Evolutionary conservation across 2,888 invertebrate species (phyloP).

Genomic region (Halocaridina rubra): DNA sequence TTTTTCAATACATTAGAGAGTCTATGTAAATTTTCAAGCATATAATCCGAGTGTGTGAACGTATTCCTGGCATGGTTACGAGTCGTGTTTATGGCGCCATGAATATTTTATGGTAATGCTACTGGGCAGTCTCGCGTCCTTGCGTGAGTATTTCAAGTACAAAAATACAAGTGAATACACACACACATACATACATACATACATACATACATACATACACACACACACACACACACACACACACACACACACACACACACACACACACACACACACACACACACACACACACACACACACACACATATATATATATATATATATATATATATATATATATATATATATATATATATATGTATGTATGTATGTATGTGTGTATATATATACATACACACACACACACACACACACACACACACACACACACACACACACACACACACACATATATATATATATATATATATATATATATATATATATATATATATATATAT

Average conservation of each 20-base stretch:
- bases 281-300: not conserved
- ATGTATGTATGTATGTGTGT: not conserved
- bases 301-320: not conserved
- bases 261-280: not conserved
- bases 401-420: not conserved
- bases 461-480: conserved; percentile 6
- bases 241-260: not conserved
- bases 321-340: conserved; percentile 13
- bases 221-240: not conserved
- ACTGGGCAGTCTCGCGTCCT: too few species aligned
- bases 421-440: not conserved
- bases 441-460: conserved; percentile 2
- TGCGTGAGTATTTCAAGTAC: too few species aligned
- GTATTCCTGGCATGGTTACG: too few species aligned
- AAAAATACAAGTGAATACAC: not conserved
- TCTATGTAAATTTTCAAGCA: too few species aligned
- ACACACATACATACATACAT: not conserved
- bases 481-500: not conserved
- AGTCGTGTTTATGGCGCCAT: too few species aligned
- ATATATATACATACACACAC: not conserved
- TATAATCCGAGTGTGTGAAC: too few species aligned
- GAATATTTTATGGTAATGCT: too few species aligned
- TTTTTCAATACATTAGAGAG: too few species aligned
- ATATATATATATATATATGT: conserved; percentile 16
- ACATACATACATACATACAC: not conserved